phyloP scores from a whole-genome alignment of 2,113 vertebrate genomes.

The Melozone crissalis region DNA sequence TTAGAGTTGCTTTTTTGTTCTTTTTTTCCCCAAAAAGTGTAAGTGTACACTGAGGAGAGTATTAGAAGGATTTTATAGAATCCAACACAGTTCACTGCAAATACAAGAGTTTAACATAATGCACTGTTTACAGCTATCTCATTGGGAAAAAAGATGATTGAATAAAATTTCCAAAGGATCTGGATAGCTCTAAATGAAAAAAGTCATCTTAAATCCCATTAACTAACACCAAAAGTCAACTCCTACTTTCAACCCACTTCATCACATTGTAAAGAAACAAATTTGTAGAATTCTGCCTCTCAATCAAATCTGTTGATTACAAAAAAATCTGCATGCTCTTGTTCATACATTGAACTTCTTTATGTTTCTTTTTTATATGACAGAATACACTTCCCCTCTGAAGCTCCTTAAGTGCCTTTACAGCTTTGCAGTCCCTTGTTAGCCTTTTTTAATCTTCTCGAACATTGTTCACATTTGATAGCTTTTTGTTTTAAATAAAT shows the following conservation, averaged over 20 bases:
- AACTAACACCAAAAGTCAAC: not conserved
- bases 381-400: not conserved
- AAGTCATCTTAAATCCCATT: not conserved
- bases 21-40: not conserved
- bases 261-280: not conserved
- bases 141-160: not conserved
- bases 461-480: not conserved
- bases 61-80: not conserved
- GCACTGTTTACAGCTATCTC: not conserved
- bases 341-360: not conserved
- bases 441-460: not conserved
- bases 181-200: not conserved
- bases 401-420: not conserved
- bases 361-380: not conserved
- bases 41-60: not conserved
- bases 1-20: not conserved
- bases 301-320: not conserved
- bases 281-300: not conserved
- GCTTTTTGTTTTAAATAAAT: not conserved
- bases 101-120: not conserved
- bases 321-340: not conserved
- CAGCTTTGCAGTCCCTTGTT: not conserved
- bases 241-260: not conserved
- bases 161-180: not conserved
- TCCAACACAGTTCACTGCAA: not conserved